These are phyloP conservation scores for Agrilus cyanescens DNA, from an alignment of 2,888 invertebrate genomes.

Conservation along the genomic window DNA sequence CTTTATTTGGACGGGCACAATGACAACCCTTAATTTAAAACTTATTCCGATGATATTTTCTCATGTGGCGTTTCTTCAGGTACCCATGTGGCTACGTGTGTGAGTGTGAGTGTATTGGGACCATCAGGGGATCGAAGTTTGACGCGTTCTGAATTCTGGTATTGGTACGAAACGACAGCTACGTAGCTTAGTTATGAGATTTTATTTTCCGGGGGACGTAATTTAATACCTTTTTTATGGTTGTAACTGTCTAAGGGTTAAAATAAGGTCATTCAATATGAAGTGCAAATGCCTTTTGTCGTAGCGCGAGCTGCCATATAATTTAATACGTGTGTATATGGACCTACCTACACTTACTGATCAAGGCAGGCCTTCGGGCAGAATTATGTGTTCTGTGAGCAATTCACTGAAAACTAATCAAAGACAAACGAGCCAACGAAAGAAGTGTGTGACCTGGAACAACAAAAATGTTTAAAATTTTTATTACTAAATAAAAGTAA, in stretches of 20 bases:
- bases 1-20: conserved; percentile 27
- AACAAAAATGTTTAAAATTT: too few relatives aligned
- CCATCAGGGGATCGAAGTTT: conserved; percentile 14
- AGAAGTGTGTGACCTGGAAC: too few relatives aligned
- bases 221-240: conserved; percentile 36
- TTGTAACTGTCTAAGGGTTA: conserved; percentile 33
- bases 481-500: too few relatives aligned
- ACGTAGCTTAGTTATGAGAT: conserved; percentile 31
- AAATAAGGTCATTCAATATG: conserved; percentile 31
- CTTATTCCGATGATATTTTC: conserved; percentile 36
- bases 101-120: too few relatives aligned
- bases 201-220: conserved; percentile 31
- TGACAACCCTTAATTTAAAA: conserved; percentile 37
- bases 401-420: too few relatives aligned
- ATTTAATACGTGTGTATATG: too few relatives aligned
- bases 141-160: conserved; percentile 19
- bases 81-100: conserved; percentile 16
- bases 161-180: conserved; percentile 19
- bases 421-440: too few relatives aligned
- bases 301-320: neutral
- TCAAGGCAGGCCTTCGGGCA: too few relatives aligned
- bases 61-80: conserved; percentile 24
- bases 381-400: too few relatives aligned
- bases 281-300: conserved; percentile 22
- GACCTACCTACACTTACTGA: too few relatives aligned